Percentiles rank a stretch among this genome's conserved stretches.
Conservation (phyloP, 2,797 vertebrate genomes). For the Pteronotus mesoamericanus region DNA sequence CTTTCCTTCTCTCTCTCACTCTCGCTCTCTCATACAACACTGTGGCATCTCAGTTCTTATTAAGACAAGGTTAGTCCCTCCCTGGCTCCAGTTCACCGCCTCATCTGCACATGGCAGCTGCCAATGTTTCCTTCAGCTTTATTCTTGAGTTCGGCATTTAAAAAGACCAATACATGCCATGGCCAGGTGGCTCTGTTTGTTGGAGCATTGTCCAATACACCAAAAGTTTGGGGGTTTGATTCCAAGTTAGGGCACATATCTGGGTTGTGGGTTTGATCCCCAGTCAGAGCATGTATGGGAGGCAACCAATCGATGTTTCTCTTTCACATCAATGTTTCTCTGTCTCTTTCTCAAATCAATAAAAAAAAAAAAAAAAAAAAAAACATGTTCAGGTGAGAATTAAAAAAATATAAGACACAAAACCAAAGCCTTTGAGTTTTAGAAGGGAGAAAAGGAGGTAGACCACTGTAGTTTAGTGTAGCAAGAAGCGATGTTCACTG, state of each 20-base stretch:
- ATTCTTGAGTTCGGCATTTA: neutral
- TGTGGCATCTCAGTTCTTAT: neutral
- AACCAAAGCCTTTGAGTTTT: neutral
- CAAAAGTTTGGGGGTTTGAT: neutral
- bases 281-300: neutral
- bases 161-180: neutral
- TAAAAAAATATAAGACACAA: neutral
- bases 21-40: neutral
- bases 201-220: neutral
- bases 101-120: neutral
- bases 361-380: too few species aligned
- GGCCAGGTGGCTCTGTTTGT: neutral
- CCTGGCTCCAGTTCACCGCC: neutral
- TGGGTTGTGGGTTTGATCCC: neutral
- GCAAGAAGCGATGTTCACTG: neutral
- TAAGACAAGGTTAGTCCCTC: neutral
- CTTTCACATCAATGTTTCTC: too few species aligned
- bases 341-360: neutral
- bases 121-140: neutral
- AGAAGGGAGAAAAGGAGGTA: neutral
- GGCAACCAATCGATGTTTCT: too few species aligned
- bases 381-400: neutral
- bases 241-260: neutral
- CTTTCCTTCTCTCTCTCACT: neutral
- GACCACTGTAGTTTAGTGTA: neutral